Percentiles rank a stretch among this genome's conserved stretches.
Conservation (phyloP, 2,888 invertebrate genomes). For the Leptopilina drosophilae region DNA sequence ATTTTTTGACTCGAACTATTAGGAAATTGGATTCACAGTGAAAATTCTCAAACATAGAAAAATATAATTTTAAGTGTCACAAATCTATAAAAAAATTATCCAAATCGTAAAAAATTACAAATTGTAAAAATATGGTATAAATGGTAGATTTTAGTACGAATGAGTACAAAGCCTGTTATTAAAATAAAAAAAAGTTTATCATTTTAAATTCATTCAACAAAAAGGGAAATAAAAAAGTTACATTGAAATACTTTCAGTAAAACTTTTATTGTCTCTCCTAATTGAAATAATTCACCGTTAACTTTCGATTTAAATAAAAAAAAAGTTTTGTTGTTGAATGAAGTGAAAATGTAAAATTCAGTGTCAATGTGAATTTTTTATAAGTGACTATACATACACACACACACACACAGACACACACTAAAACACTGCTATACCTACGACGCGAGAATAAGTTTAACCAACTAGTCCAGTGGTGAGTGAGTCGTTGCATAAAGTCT, state of each 20-base stretch:
- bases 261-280: neutral
- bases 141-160: neutral
- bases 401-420: too few species aligned
- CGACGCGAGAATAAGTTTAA: neutral
- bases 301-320: neutral
- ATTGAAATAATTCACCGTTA: neutral
- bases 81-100: too few species aligned
- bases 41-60: too few species aligned
- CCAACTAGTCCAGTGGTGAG: neutral
- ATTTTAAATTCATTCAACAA: neutral
- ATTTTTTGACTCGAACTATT: too few species aligned
- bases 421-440: too few species aligned
- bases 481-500: conserved; percentile 1
- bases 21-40: too few species aligned
- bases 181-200: neutral
- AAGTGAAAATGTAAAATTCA: conserved; percentile 3
- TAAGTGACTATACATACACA: neutral
- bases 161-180: neutral
- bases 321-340: neutral
- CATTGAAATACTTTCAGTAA: too few species aligned
- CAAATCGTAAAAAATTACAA: too few species aligned
- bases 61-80: too few species aligned
- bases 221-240: too few species aligned
- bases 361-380: neutral
- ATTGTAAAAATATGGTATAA: neutral